Conservation (phyloP, 2,797 vertebrate genomes). For the Sebastes diaconus region DNA sequence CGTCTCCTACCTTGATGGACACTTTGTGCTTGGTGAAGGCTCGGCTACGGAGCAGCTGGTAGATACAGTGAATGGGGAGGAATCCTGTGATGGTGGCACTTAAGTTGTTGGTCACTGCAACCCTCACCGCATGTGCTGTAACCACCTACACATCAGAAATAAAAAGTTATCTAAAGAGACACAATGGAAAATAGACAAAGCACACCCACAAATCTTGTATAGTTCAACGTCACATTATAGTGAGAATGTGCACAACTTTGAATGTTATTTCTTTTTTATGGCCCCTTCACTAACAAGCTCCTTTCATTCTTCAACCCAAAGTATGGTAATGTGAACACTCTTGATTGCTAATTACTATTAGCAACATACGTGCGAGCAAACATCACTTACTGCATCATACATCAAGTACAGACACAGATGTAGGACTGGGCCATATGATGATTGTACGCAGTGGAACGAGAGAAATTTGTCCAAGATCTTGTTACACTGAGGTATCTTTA, state of each 20-base stretch:
- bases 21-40: constrained; percentile 99
- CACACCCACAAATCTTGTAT: background rate
- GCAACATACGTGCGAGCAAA: background rate
- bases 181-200: background rate
- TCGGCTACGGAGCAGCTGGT: constrained; percentile 95
- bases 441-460: background rate
- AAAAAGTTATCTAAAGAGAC: background rate
- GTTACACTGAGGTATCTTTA: background rate
- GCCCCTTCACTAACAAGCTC: background rate
- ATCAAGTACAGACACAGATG: background rate
- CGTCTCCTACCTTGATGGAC: constrained; percentile 93
- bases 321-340: background rate
- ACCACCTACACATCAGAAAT: constrained; percentile 86
- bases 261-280: background rate
- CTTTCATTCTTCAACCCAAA: background rate
- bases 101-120: constrained; percentile 94
- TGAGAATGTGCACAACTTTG: background rate
- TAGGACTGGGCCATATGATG: background rate
- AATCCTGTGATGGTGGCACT: constrained; percentile 98
- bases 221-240: background rate
- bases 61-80: constrained; percentile 98
- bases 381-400: background rate
- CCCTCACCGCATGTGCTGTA: constrained; percentile 97
- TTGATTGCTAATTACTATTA: background rate
- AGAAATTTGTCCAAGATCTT: background rate